Base-by-base conservation (phyloP, 2,113 vertebrate genomes). In the Trogon surrucura region DNA sequence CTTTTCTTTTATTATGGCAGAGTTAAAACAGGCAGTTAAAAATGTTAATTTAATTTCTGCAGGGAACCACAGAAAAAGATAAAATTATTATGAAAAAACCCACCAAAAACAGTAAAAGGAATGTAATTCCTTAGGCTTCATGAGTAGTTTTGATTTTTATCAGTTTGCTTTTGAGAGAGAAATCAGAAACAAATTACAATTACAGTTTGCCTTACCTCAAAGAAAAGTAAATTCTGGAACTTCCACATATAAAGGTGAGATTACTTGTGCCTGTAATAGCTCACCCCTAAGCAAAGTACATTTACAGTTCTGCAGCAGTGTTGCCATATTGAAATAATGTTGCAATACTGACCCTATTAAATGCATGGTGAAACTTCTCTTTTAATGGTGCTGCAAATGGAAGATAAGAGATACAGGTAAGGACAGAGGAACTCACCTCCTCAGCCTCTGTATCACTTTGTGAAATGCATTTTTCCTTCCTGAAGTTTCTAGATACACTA, bases 21-120 rank as follows among this genome's bases (percentile, higher is more conserved):
- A 95, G 88, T 88, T 95, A 89, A 96, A 97, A 67, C 44, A 82
- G 21, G n/a, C 90, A 79, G 38, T 83, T 93, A 96, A 97, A 97
- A 96, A 86, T 72, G 81, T 88, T 95, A 89, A 93, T 96, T 96
- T 96, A 58, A 54, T 97, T 97, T 96, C 54, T 4, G 0, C 53
- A 90, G 69, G 56, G 51, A 96, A 82, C 36, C 72, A 30, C 86
- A 69, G 47, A 64, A 88, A 96, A 95, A 92, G 66, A 85, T 44
- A 81, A 91, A 92, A 75, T 87, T 93, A 67, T 62, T 80, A 30
- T 53, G 38, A 65, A 64, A 69, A 83, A 88, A 41, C 10, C 41
- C 41, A 41, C 41, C 41, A 85, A 38, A 62, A 88, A 20, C 50
- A 34, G 27, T 36, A 53, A 11, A 74, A 34, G 29, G 69, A 88